Base-by-base conservation (phyloP, 2,888 invertebrate species). In the Drosophila suboccidentalis region DNA sequence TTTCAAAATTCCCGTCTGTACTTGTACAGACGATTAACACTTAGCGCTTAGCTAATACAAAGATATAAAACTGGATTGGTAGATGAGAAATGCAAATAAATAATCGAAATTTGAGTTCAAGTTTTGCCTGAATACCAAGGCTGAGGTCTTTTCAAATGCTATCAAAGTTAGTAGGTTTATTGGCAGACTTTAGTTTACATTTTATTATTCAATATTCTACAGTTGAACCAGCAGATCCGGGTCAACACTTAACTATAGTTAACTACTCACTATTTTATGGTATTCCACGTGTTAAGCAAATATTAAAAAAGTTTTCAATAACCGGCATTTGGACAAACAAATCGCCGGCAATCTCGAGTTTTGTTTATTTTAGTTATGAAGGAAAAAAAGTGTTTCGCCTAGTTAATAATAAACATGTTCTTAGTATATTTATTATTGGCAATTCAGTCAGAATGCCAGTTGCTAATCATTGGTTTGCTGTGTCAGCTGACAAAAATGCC, bases 1-100 rank as follows among this genome's bases (percentile, higher is more conserved):
- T 36, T 39, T 29, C 13, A 46, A 62, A 64, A 47, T 32, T 55
- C 46, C 61, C 50, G 50, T 59, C 49, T 58, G 54, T 66, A 38
- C 22, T 13, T 46, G 36, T 34, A 57, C 59, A 55, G 60, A 57
- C 51, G 60, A 60, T 50, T 61, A 73, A 39, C 79, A 79, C 74
- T 79, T 79, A 78, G 78, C 79, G 74, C 36, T 77, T 69, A 74
- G 81, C 78, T 80, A 80, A 79, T 63, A 61, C 43, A 50, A 43
- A 46, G 59, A 41, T 36, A 43, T 44, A 51, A 46, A 26, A 60
- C 53, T 32, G 38, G 22, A 58, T 58, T 62, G 75, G 60, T 64
- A 78, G 68, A 78, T 78, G 69, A 72, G 69, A 76, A 72, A 66
- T 59, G 69, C 72, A 69, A 78, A 78, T 78, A 80, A 71, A 80